Percentiles rank a stretch among this genome's conserved stretches.
Evolutionary conservation across 2,113 vertebrate genomes (phyloP).

Genomic region (Zootoca vivipara): DNA sequence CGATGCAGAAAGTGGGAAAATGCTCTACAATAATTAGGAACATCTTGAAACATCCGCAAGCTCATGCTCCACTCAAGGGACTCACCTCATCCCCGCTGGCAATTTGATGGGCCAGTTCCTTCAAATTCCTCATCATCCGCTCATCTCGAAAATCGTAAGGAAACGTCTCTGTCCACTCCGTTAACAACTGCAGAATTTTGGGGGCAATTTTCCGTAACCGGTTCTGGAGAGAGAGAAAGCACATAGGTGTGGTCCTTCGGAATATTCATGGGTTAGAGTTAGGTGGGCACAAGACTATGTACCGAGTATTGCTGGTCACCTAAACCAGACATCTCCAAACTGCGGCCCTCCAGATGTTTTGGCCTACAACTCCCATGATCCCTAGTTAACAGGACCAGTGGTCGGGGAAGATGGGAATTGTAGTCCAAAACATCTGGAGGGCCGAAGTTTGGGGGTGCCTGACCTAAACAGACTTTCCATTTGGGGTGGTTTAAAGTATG

Average conservation of each 20-base stretch:
- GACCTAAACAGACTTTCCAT: not conserved
- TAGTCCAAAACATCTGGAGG: no score
- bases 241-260: not conserved
- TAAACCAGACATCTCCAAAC: no score
- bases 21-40: not conserved
- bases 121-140: slow-evolving; percentile 91
- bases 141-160: slow-evolving; percentile 94
- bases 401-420: no score
- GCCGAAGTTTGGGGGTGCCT: no score
- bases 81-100: slow-evolving; percentile 88
- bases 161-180: slow-evolving; percentile 94
- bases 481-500: no score
- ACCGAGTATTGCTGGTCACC: not conserved
- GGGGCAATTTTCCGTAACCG: slow-evolving; percentile 85
- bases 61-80: not conserved
- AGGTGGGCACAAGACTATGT: not conserved
- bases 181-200: slow-evolving; percentile 89
- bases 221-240: slow-evolving; percentile 68
- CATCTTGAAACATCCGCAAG: not conserved
- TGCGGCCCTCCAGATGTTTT: no score
- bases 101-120: slow-evolving; percentile 87
- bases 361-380: no score
- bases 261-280: no score
- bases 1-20: not conserved
- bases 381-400: no score